Evolutionary conservation across 2,797 vertebrate genomes (phyloP), one percentile per base, ranked within the genome.

Genomic region (Rhynchonycteris naso): DNA sequence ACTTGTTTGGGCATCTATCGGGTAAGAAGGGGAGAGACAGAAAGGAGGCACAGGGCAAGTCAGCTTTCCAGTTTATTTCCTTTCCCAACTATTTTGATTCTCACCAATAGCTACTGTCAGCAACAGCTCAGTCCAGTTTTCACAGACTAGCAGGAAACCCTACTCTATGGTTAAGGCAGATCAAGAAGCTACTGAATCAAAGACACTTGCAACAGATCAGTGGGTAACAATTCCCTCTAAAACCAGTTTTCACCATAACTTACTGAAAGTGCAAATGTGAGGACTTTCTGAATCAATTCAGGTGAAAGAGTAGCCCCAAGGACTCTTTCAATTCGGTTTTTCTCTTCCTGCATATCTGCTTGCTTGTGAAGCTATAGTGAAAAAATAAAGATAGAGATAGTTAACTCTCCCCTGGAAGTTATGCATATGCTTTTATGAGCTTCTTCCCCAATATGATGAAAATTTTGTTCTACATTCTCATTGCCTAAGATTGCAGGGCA

Each of bases 341-440:
- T 99, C 98, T 99, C 99, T 98, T 99, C 99, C 98, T 99, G 99
- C 99, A 99, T 99, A 98, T 99, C 99, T 0, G 99, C 99, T 97
- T 99, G 99, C 97, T 99, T 99, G 98, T 99, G 99, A 95, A 99
- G 99, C 99, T 99, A 95, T 35, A 72, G 74, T 68, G 63, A 93
- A 95, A 94, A 96, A 79, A 81, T 18, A 96, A 94, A 78, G 92
- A 90, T 0, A 16, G 56, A 28, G 0, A 38, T 6, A 0, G 7
- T 72, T 88, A 97, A 87, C 15, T 28, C 26, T 93, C 38, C 26
- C 16, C 33, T 65, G 33, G 5, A 91, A 94, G 30, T 54, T 72
- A 75, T 35, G 6, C 6, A 61, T 5, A 72, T 52, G 38, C 35
- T 86, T 50, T 56, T 13, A 43, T 15, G 43, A 82, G 30, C 10